Evolutionary conservation across 2,888 invertebrate species (phyloP).

Genomic region (Microctonus brassicae): DNA sequence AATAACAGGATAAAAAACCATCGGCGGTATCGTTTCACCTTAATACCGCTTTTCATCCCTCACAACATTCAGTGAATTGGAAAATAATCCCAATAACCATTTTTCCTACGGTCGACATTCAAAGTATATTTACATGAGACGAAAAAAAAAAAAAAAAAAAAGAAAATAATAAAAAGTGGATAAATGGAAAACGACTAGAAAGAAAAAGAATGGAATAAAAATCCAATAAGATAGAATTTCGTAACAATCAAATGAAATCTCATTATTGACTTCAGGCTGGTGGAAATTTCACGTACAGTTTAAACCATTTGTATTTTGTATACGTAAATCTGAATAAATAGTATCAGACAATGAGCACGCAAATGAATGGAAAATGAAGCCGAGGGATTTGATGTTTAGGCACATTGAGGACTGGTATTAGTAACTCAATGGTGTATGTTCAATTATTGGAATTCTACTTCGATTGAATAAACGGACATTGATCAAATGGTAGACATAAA

Average conservation of each 20-base stretch:
- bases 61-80: constrained; percentile 3
- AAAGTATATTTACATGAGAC: not conserved
- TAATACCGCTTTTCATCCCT: not conserved
- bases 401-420: not conserved
- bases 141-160: not conserved
- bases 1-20: not conserved
- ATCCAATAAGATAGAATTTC: not conserved
- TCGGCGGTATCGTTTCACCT: not conserved
- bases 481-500: not conserved
- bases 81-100: not conserved
- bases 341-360: not conserved
- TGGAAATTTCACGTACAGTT: no score
- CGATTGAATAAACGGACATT: not conserved
- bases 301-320: not conserved
- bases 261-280: not conserved
- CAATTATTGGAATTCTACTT: not conserved
- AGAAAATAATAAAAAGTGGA: not conserved
- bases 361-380: not conserved
- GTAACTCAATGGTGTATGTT: no score
- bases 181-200: no score
- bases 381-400: not conserved
- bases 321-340: not conserved
- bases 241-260: not conserved
- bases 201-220: not conserved
- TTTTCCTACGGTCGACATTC: not conserved